Conservation (phyloP, 2,888 invertebrate species). For the Sepioteuthis lessoniana region DNA sequence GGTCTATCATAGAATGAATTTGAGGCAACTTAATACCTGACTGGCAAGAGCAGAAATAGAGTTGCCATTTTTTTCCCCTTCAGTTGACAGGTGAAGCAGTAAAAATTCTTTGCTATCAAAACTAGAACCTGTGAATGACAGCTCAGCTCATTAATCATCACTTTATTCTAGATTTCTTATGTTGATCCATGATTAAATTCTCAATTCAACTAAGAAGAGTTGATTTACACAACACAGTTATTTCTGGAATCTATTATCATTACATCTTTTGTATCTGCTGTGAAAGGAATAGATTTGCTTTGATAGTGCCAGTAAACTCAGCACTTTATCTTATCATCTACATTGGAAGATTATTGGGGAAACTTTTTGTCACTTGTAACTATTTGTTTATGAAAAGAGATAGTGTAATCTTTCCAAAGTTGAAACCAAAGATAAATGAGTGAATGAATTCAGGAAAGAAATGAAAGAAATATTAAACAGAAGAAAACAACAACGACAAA, state of each 20-base stretch:
- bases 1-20: neutral
- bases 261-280: neutral
- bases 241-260: neutral
- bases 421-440: neutral
- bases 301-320: neutral
- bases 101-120: neutral
- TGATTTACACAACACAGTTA: neutral
- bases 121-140: neutral
- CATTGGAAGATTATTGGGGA: neutral
- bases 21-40: neutral
- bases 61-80: neutral
- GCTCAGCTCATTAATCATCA: conserved; percentile 1
- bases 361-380: neutral
- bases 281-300: neutral
- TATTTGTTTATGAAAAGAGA: neutral
- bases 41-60: neutral
- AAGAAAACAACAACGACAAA: too few relatives aligned
- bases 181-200: conserved; percentile 16
- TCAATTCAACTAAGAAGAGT: neutral
- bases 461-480: neutral
- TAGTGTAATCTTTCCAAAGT: neutral
- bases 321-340: neutral
- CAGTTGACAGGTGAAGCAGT: neutral
- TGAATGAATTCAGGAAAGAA: neutral
- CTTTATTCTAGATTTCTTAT: neutral